These are phyloP conservation scores for Cranoglanis bouderius DNA, from an alignment of 2,113 vertebrate species.

Conservation along the genomic window DNA sequence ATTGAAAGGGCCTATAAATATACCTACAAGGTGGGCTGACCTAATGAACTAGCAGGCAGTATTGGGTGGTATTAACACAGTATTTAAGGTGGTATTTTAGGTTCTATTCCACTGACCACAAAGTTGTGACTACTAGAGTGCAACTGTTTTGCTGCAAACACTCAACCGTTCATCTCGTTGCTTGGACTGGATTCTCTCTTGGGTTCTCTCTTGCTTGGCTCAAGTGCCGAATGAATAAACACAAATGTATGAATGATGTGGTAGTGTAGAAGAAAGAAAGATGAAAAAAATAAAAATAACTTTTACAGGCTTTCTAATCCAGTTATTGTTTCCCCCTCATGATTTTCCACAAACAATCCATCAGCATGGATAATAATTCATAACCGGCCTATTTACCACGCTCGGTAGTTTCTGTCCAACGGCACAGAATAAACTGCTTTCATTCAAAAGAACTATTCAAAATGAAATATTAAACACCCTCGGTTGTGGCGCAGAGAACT, in stretches of 20 bases:
- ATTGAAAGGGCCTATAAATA: neutral
- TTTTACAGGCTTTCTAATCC: slow-evolving; percentile 10
- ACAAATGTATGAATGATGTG: slow-evolving; percentile 1
- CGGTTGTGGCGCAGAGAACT: neutral
- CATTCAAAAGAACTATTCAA: slow-evolving; percentile 9
- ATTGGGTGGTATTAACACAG: neutral
- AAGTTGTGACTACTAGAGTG: neutral
- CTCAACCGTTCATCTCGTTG: neutral
- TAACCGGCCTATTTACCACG: neutral
- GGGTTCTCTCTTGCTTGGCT: neutral
- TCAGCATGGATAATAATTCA: slow-evolving; percentile 30
- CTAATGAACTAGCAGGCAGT: neutral
- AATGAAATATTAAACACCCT: slow-evolving; percentile 26
- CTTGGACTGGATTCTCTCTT: neutral
- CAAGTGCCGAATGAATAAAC: neutral
- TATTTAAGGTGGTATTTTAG: neutral
- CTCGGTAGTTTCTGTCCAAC: neutral
- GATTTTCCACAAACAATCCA: slow-evolving; percentile 23
- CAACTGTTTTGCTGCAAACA: neutral
- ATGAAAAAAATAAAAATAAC: neutral
- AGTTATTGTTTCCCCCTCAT: slow-evolving; percentile 19
- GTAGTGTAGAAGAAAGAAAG: neutral
- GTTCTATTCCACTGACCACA: neutral
- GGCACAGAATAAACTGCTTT: slow-evolving; percentile 22
- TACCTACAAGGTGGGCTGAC: neutral